A percentile compares a stretch with the other conserved stretches of the same genome.
Evolutionary conservation across 2,113 vertebrate species (phyloP).

Genomic region (Macrotis lagotis): DNA sequence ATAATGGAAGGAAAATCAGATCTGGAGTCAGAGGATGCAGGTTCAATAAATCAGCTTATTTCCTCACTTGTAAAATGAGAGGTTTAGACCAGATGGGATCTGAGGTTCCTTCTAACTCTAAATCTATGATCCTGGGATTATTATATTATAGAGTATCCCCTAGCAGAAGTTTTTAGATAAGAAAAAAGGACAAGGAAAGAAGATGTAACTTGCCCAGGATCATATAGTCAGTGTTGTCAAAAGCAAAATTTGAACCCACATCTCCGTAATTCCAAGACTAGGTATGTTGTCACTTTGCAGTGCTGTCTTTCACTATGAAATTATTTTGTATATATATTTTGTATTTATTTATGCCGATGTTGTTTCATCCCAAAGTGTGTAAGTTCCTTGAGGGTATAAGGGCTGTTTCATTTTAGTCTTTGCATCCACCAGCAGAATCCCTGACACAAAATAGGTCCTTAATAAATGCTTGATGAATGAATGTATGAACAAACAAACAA

Average conservation of each 20-base stretch:
- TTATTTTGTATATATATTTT: neutral
- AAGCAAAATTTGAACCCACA: neutral
- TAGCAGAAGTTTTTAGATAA: slow-evolving; percentile 16
- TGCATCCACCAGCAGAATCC: neutral
- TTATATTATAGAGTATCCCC: slow-evolving; percentile 12
- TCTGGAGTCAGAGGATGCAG: neutral
- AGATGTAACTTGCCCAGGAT: neutral
- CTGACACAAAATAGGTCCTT: neutral
- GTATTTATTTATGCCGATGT: neutral
- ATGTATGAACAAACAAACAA: neutral
- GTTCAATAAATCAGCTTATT: neutral
- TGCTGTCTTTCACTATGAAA: neutral
- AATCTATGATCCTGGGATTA: slow-evolving; percentile 1
- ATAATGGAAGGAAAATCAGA: neutral
- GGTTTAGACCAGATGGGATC: neutral
- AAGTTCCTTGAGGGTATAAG: neutral
- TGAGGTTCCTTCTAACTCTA: neutral
- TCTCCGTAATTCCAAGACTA: neutral
- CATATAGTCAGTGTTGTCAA: neutral
- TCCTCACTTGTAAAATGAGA: neutral
- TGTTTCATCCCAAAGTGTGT: neutral
- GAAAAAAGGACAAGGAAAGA: neutral
- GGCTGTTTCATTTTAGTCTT: neutral
- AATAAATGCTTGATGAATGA: neutral
- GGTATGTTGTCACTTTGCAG: neutral